Evolutionary conservation across 2,888 invertebrate genomes (phyloP), one percentile per base, ranked within the genome.

Genomic region (Agrotis ipsilon): DNA sequence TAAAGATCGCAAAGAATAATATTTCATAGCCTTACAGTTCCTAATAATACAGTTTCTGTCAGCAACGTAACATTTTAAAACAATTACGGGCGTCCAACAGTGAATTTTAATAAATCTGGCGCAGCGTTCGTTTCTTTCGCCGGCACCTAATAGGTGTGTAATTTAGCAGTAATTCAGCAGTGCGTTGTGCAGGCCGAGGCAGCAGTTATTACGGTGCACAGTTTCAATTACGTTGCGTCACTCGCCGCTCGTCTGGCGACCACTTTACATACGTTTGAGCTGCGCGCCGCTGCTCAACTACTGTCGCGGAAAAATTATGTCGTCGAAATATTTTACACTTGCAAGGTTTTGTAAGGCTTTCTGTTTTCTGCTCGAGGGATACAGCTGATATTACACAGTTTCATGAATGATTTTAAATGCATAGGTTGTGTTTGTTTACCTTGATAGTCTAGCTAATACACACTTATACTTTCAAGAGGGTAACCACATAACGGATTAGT

Each of bases 161-260:
- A 84, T 84, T 84, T 82, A 67, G 79, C 52, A 71, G 75, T 74
- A 84, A 84, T 76, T 77, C 72, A 72, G 82, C 70, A 71, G 68
- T 81, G 76, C 78, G 83, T 83, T 58, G 75, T 72, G 74, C 77
- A 75, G 77, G 61, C 71, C 68, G 74, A 63, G 72, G 75, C 72
- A 66, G 77, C 63, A 58, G 78, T 81, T 78, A 84, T 82, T 79
- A 79, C 66, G 58, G 60, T 58, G 73, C 75, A 76, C 75, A 66
- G 74, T 84, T 84, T 84, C 84, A 84, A 84, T 84, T 81, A 84
- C 79, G 71, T 68, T 71, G 78, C 84, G 74, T 69, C 77, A 75
- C 66, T 81, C 71, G 64, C 13, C 62, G 74, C 63, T 64, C 66
- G 73, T 73, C 64, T 68, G 71, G 73, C 68, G 72, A 69, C 68